These are phyloP conservation scores for Uromys caudimaculatus DNA, from an alignment of 2,797 vertebrate genomes.

Conservation along the genomic window DNA sequence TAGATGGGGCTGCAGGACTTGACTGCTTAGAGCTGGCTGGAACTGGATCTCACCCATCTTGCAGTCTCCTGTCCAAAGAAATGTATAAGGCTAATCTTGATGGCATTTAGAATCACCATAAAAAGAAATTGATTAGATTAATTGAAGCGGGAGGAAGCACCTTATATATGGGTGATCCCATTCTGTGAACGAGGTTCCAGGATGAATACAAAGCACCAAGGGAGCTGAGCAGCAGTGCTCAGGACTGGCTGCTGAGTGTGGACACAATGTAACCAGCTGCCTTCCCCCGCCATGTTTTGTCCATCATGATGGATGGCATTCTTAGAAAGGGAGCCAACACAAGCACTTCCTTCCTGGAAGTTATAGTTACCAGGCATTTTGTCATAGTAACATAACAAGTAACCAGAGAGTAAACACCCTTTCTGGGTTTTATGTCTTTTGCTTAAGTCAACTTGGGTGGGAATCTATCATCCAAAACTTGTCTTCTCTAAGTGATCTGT, in stretches of 20 bases:
- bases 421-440: not conserved
- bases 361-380: not conserved
- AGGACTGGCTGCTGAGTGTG: not conserved
- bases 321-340: not conserved
- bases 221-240: rapidly evolving
- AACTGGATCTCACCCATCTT: not conserved
- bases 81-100: not conserved
- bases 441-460: not conserved
- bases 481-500: not conserved
- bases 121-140: not conserved
- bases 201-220: not conserved
- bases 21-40: not conserved
- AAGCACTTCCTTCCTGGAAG: not conserved
- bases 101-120: not conserved
- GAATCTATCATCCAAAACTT: not conserved
- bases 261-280: not conserved
- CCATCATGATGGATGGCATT: not conserved
- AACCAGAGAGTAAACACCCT: not conserved
- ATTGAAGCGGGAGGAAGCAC: not conserved
- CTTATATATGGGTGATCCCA: not conserved
- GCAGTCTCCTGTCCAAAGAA: not conserved
- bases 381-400: not conserved
- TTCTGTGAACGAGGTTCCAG: not conserved
- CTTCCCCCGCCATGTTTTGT: not conserved
- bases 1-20: no score